phyloP scores from a whole-genome alignment of 2,888 invertebrate genomes.

The Morpho helenor region DNA sequence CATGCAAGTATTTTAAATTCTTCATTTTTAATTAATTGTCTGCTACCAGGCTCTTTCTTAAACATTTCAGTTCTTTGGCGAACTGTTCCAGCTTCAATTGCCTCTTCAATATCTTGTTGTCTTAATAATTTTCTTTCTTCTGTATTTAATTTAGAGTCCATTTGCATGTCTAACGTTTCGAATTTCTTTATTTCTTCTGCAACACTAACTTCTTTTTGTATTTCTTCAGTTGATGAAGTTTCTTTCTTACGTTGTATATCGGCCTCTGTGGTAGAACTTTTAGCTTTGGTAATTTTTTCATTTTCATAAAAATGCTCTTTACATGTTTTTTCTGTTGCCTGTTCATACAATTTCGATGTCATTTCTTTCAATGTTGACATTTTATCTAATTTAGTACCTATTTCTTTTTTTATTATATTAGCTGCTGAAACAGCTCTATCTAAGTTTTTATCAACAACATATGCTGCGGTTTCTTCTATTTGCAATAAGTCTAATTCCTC shows the following conservation, averaged over 20 bases:
- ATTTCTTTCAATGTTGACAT: not conserved
- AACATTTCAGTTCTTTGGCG: conserved; percentile 34
- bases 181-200: conserved; percentile 31
- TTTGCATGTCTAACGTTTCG: conserved; percentile 28
- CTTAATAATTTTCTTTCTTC: conserved; percentile 35
- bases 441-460: conserved; percentile 57
- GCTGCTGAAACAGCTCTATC: conserved; percentile 54
- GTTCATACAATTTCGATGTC: conserved; percentile 5
- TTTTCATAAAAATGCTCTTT: not conserved
- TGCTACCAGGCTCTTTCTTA: conserved; percentile 21
- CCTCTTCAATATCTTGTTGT: conserved; percentile 37
- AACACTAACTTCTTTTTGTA: conserved; percentile 12
- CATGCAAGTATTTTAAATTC: conserved; percentile 3
- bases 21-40: conserved; percentile 15
- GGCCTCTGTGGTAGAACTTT: conserved; percentile 4
- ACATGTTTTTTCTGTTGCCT: not conserved
- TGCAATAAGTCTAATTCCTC: conserved; percentile 42
- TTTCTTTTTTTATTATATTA: conserved; percentile 54
- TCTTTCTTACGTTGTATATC: conserved; percentile 2
- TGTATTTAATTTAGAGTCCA: conserved; percentile 14
- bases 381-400: conserved; percentile 30
- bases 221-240: not conserved
- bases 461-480: conserved; percentile 54
- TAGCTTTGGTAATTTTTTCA: conserved; percentile 10
- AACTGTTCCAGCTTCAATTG: conserved; percentile 37